Evolutionary conservation across 2,113 vertebrate species (phyloP).

Genomic region (Vulpes ferrilata): DNA sequence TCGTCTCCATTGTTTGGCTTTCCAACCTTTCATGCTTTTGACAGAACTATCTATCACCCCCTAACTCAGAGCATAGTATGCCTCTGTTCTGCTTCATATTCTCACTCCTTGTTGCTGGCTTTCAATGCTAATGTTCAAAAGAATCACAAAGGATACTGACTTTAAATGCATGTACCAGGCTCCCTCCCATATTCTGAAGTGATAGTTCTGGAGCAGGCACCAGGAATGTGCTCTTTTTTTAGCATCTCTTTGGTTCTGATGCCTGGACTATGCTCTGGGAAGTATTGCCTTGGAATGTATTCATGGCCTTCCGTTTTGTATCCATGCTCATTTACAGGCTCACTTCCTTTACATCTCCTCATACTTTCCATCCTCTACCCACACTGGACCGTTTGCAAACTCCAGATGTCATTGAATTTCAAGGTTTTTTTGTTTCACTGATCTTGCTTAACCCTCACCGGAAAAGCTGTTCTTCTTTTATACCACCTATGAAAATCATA

Average conservation of each 20-base stretch:
- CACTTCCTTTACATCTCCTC: neutral
- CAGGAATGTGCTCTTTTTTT: neutral
- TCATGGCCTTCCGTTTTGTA: neutral
- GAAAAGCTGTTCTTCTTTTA: slow-evolving; percentile 1
- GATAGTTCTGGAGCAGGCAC: neutral
- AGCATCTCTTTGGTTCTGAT: neutral
- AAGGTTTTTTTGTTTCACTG: neutral
- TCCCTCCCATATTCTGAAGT: neutral
- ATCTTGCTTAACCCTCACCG: neutral
- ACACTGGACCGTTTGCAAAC: neutral
- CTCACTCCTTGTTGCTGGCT: neutral
- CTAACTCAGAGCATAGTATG: neutral
- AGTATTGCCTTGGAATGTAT: neutral
- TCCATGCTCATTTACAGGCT: neutral
- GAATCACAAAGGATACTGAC: neutral
- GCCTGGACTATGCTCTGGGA: neutral
- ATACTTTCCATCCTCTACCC: neutral
- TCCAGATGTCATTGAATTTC: neutral
- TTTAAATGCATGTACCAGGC: neutral
- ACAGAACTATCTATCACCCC: neutral
- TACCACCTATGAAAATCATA: neutral
- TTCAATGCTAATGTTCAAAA: neutral
- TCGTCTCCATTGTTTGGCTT: too few species aligned
- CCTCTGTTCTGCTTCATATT: neutral
- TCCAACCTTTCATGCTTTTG: neutral